Conservation (phyloP, 1,140 invertebrate genomes). For the Drosophila novamexicana region DNA sequence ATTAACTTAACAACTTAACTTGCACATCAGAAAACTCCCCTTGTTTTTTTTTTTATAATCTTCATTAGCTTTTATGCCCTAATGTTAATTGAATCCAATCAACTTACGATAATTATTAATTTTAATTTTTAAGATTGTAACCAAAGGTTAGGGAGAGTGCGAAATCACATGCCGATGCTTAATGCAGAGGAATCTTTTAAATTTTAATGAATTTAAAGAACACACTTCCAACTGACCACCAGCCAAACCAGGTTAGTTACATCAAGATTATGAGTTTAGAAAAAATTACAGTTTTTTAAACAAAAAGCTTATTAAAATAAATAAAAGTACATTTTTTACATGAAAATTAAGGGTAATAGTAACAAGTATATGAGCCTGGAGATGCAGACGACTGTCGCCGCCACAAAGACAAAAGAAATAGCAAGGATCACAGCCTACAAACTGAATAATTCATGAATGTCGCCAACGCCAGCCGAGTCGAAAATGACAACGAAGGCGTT, state of each 20-base stretch:
- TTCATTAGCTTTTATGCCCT: too few species aligned
- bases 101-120: conserved; percentile 2
- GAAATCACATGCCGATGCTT: conserved; percentile 47
- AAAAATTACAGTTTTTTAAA: conserved; percentile 40
- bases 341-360: conserved; percentile 64
- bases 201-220: conserved; percentile 68
- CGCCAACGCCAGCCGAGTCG: conserved; percentile 29
- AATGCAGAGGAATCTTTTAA: conserved; percentile 44
- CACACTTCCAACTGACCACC: conserved; percentile 17
- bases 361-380: background rate
- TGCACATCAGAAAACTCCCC: too few species aligned
- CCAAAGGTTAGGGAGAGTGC: conserved; percentile 61
- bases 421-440: conserved; percentile 64
- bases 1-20: too few species aligned
- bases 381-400: conserved; percentile 15
- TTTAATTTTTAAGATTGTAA: conserved; percentile 58
- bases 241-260: conserved; percentile 51
- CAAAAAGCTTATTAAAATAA: conserved; percentile 75
- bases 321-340: conserved; percentile 77
- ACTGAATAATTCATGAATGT: conserved; percentile 79
- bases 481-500: conserved; percentile 38
- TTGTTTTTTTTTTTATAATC: too few species aligned
- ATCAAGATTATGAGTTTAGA: conserved; percentile 68
- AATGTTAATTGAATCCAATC: conserved; percentile 52
- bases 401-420: conserved; percentile 55